phyloP scores from a whole-genome alignment of 2,888 invertebrate genomes.

The Theodoxus fluviatilis region DNA sequence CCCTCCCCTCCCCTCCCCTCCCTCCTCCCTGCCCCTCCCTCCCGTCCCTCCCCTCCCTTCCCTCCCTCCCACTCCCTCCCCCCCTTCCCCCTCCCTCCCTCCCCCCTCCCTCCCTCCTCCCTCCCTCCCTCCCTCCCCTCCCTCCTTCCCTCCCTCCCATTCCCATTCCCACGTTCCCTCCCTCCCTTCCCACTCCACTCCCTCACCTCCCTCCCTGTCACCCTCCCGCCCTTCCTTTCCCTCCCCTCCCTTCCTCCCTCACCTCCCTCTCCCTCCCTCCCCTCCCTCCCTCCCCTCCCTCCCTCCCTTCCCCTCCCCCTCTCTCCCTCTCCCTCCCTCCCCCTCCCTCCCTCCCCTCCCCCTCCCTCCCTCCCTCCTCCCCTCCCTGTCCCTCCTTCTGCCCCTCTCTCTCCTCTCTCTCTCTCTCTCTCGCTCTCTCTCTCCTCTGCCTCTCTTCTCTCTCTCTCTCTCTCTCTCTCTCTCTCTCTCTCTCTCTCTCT shows the following conservation, averaged over 20 bases:
- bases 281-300: no score
- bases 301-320: conserved; percentile 18
- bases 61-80: no score
- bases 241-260: no score
- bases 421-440: conserved; percentile 9
- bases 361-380: not conserved
- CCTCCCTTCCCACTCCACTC: not conserved
- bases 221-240: no score
- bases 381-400: no score
- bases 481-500: not conserved
- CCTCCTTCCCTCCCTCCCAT: not conserved
- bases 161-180: not conserved
- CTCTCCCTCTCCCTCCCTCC: conserved; percentile 7
- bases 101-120: not conserved
- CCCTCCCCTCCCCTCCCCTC: not conserved
- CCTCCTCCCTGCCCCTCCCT: not conserved
- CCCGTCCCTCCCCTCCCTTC: not conserved
- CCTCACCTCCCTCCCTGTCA: not conserved
- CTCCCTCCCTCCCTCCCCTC: not conserved
- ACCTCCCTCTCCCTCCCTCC: no score
- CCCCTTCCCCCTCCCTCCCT: not conserved
- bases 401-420: not conserved
- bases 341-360: no score
- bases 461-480: not conserved
- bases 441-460: not conserved